phyloP scores from a whole-genome alignment of 2,113 vertebrate species.

The rat (Rattus norvegicus) region DNA sequence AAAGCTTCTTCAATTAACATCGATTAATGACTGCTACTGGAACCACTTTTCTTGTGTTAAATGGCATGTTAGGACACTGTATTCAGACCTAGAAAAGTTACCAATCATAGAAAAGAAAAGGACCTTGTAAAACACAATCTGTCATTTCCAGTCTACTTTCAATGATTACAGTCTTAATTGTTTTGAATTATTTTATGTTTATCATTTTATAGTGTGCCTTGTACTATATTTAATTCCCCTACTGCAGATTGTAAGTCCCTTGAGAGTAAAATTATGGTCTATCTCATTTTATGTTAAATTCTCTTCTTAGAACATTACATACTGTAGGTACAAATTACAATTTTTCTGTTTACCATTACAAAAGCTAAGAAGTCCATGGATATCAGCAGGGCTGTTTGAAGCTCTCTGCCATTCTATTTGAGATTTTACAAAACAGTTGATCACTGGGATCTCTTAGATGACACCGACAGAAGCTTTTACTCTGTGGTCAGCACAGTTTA shows the following conservation, averaged over 20 bases:
- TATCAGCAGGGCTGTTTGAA: slow-evolving; percentile 18
- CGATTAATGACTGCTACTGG: slow-evolving; percentile 46
- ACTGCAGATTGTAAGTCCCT: not conserved
- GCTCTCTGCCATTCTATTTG: not conserved
- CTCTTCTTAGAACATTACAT: not conserved
- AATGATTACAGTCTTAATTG: not conserved
- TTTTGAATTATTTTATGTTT: not conserved
- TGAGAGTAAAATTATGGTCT: not conserved
- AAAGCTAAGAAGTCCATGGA: not conserved
- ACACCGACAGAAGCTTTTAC: slow-evolving; percentile 4
- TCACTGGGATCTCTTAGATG: slow-evolving; percentile 81
- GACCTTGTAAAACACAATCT: not conserved
- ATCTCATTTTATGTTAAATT: not conserved
- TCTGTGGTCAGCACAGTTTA: not conserved
- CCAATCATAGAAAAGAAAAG: not conserved
- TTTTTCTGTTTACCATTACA: not conserved
- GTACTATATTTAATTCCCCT: not conserved
- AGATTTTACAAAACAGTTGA: slow-evolving; percentile 73
- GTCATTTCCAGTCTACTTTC: not conserved
- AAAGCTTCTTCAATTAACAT: slow-evolving; percentile 58
- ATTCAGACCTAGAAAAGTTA: not conserved
- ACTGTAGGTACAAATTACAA: not conserved
- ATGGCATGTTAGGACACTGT: not conserved
- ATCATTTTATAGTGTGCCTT: not conserved
- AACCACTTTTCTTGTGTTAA: slow-evolving; percentile 10